Evolutionary conservation across 2,888 invertebrate species (phyloP).

Genomic region (Lacanobia wlatinum): DNA sequence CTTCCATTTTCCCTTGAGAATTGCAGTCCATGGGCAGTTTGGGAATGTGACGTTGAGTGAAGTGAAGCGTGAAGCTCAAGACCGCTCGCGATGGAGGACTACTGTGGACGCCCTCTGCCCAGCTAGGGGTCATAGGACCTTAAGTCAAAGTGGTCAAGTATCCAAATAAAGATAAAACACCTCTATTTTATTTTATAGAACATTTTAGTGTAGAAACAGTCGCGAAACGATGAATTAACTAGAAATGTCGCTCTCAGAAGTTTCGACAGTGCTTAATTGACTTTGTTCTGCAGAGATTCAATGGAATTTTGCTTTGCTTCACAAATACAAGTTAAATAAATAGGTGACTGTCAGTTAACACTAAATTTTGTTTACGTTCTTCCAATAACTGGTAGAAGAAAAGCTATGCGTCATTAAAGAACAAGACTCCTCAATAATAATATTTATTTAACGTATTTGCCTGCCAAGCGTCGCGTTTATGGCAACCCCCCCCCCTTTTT

Average conservation of each 20-base stretch:
- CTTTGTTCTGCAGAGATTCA: slow-evolving; percentile 17
- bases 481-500: too few relatives aligned
- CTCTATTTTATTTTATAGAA: not conserved
- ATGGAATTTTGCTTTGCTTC: slow-evolving; percentile 22
- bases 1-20: too few relatives aligned
- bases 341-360: slow-evolving; percentile 29
- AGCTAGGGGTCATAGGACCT: too few relatives aligned
- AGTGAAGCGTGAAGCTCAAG: too few relatives aligned
- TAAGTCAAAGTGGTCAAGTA: too few relatives aligned
- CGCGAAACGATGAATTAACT: not conserved
- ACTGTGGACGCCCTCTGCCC: too few relatives aligned
- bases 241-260: slow-evolving; percentile 17
- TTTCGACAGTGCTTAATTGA: slow-evolving; percentile 27
- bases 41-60: too few relatives aligned
- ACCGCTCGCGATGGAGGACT: too few relatives aligned
- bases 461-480: too few relatives aligned
- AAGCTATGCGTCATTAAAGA: not conserved
- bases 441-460: not conserved
- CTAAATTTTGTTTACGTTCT: slow-evolving; percentile 24
- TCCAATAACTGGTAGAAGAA: slow-evolving; percentile 11
- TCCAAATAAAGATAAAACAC: not conserved
- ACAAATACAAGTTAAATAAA: slow-evolving; percentile 18
- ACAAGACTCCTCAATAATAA: slow-evolving; percentile 4
- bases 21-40: too few relatives aligned
- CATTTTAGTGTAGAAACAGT: slow-evolving; percentile 6